phyloP scores from a whole-genome alignment of 1,140 invertebrate genomes.

The Papilio machaon region DNA sequence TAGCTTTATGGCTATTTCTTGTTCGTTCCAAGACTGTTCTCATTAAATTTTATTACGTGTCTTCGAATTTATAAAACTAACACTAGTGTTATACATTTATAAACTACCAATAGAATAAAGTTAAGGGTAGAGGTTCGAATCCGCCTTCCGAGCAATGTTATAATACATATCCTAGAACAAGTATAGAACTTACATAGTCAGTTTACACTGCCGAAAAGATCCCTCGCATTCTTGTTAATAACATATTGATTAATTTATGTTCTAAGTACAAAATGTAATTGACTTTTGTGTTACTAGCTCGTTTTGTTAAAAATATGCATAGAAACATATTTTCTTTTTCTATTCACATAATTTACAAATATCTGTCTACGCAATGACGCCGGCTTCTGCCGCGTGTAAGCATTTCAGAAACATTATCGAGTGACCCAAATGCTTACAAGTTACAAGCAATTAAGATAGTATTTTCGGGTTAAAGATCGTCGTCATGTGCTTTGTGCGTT shows the following conservation, averaged over 20 bases:
- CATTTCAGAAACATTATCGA: slow-evolving; percentile 43
- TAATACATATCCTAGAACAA: too few relatives aligned
- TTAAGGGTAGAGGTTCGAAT: too few relatives aligned
- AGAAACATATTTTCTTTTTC: too few relatives aligned
- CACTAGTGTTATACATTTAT: neutral
- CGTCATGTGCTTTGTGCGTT: slow-evolving; percentile 12
- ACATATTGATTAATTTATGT: too few relatives aligned
- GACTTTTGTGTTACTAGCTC: too few relatives aligned
- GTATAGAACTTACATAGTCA: too few relatives aligned
- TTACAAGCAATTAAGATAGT: slow-evolving; percentile 59
- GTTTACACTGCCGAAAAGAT: too few relatives aligned
- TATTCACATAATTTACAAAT: neutral
- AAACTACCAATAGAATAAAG: neutral
- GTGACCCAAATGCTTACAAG: slow-evolving; percentile 52
- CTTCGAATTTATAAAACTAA: neutral
- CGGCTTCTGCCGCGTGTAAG: neutral
- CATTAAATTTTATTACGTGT: slow-evolving; percentile 11
- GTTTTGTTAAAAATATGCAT: too few relatives aligned
- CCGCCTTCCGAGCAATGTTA: too few relatives aligned
- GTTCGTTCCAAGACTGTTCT: neutral
- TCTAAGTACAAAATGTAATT: too few relatives aligned
- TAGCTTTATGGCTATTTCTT: slow-evolving; percentile 15
- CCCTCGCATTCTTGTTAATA: too few relatives aligned
- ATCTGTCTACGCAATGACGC: neutral
- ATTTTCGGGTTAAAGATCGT: slow-evolving; percentile 42